Conservation (phyloP, 2,797 vertebrate genomes). For the Mus caroli region DNA sequence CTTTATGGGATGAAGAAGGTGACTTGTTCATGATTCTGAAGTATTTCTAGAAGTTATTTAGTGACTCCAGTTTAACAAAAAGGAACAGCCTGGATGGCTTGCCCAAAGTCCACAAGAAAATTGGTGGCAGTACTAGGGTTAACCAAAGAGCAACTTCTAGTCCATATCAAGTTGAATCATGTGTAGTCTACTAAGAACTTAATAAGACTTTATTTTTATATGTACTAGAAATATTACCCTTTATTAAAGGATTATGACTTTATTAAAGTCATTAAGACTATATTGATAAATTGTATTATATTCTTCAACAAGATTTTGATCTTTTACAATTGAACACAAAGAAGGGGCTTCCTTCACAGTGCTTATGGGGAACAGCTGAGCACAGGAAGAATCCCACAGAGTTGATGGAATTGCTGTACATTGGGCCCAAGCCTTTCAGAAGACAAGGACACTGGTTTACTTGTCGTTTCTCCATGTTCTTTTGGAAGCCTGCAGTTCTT, state of each 20-base stretch:
- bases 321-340: neutral
- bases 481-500: neutral
- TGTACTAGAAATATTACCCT: neutral
- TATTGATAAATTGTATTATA: neutral
- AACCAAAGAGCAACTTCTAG: neutral
- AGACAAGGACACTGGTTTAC: neutral
- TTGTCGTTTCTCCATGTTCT: neutral
- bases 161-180: neutral
- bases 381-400: neutral
- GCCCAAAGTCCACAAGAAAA: neutral
- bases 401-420: neutral
- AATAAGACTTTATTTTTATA: constrained; percentile 24
- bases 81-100: neutral
- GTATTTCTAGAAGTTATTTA: neutral
- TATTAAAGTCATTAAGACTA: neutral
- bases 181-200: neutral
- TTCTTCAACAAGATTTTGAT: constrained; percentile 27
- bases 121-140: neutral
- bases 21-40: neutral
- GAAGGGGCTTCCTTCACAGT: neutral
- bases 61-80: neutral
- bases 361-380: neutral
- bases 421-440: neutral
- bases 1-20: neutral
- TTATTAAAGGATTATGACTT: neutral